Percentiles rank a stretch among this genome's conserved stretches.
These are phyloP conservation scores for Menidia beryllina DNA, from an alignment of 2,113 vertebrate genomes.

Conservation along the genomic window DNA sequence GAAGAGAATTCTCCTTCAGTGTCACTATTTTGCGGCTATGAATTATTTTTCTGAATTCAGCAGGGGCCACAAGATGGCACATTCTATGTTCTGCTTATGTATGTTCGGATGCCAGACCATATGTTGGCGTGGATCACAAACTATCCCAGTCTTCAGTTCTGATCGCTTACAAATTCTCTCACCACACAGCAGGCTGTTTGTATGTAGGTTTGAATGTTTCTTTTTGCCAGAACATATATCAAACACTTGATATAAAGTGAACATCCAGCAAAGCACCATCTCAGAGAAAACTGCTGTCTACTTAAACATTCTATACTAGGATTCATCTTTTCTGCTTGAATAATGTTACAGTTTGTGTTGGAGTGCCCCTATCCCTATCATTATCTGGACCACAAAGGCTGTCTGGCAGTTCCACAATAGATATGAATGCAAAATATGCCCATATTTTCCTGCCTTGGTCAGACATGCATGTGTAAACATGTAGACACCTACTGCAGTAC, in stretches of 20 bases:
- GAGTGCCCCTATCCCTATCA: background rate
- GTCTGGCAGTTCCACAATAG: background rate
- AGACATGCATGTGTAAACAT: conserved; percentile 2
- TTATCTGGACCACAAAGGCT: background rate
- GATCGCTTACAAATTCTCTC: conserved; percentile 25
- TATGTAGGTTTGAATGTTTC: too few relatives aligned
- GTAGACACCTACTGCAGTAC: background rate
- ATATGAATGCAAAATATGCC: background rate
- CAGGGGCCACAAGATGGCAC: background rate
- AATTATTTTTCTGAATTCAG: conserved; percentile 21
- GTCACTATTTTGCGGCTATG: conserved; percentile 1
- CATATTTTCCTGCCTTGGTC: background rate
- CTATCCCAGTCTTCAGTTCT: conserved; percentile 35
- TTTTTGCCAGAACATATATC: conserved; percentile 8
- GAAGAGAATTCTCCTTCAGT: background rate
- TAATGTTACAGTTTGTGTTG: background rate
- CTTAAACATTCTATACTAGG: conserved; percentile 3
- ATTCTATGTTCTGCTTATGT: conserved; percentile 13
- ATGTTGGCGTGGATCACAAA: conserved; percentile 26
- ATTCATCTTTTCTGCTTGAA: background rate
- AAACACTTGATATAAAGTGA: conserved; percentile 13
- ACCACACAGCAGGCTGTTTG: conserved; percentile 12
- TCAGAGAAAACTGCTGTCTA: conserved; percentile 1
- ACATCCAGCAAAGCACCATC: conserved; percentile 15
- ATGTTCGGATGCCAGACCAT: conserved; percentile 25